These are phyloP conservation scores for Pristionchus pacificus DNA, from an alignment of 1,140 invertebrate species.

Conservation along the genomic window DNA sequence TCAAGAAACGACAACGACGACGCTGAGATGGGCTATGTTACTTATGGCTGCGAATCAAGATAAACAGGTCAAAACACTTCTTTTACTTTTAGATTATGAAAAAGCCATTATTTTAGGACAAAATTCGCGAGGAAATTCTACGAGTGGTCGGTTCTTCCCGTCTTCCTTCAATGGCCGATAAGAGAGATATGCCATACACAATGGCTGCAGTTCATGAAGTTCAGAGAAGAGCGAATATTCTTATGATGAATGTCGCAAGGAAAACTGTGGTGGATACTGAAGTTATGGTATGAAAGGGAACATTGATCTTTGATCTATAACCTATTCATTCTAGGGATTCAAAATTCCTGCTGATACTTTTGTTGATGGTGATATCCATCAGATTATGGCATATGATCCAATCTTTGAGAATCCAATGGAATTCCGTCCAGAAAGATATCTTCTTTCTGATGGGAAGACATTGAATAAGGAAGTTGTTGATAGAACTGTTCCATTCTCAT, in stretches of 20 bases:
- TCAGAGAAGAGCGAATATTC: slow-evolving; percentile 20
- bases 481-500: slow-evolving; percentile 13
- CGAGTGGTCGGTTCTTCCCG: too few relatives aligned
- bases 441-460: slow-evolving; percentile 4
- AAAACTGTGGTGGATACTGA: slow-evolving; percentile 6
- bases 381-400: slow-evolving; percentile 10
- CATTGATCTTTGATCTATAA: too few relatives aligned
- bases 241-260: too few relatives aligned
- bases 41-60: too few relatives aligned
- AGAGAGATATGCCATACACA: slow-evolving; percentile 17
- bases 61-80: too few relatives aligned
- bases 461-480: slow-evolving; percentile 17
- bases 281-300: too few relatives aligned
- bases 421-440: slow-evolving; percentile 13
- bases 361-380: too few relatives aligned
- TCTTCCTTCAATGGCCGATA: slow-evolving; percentile 16
- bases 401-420: background rate
- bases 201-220: slow-evolving; percentile 24
- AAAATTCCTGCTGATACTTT: background rate
- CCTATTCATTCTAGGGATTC: too few relatives aligned
- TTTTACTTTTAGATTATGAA: too few relatives aligned
- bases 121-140: slow-evolving; percentile 17
- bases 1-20: too few relatives aligned
- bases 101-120: slow-evolving; percentile 18
- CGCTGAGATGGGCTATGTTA: too few relatives aligned